Percentiles rank a stretch among this genome's conserved stretches.
Conservation (phyloP, 2,113 vertebrate species). For the Triplophysa dalaica region DNA sequence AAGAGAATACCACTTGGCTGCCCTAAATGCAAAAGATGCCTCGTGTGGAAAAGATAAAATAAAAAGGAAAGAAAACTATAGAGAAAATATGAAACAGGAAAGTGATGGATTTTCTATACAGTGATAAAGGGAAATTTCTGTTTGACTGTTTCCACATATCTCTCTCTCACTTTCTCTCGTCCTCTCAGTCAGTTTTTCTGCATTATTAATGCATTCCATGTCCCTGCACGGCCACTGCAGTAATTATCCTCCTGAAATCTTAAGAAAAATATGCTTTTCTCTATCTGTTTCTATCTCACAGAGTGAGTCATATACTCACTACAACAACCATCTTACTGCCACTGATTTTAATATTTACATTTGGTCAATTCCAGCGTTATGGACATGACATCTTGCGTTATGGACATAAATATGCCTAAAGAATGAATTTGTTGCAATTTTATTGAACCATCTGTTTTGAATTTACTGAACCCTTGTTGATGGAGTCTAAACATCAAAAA, state of each 20-base stretch:
- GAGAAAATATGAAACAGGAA: background rate
- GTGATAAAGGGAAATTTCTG: conserved; percentile 1
- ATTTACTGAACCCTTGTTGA: too few species aligned
- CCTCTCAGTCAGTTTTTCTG: conserved; percentile 21
- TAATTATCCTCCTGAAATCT: conserved; percentile 40
- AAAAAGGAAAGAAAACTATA: background rate
- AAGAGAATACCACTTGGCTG: background rate
- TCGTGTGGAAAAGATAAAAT: background rate
- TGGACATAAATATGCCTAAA: too few species aligned
- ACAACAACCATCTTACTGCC: background rate
- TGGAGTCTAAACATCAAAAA: too few species aligned
- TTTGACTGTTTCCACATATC: background rate
- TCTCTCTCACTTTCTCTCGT: background rate
- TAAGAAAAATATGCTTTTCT: conserved; percentile 33
- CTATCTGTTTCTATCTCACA: conserved; percentile 6
- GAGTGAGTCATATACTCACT: conserved; percentile 17
- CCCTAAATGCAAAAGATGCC: background rate
- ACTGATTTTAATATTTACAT: background rate
- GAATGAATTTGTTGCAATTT: too few species aligned
- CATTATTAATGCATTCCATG: conserved; percentile 36
- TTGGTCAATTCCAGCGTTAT: too few species aligned
- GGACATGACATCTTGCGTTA: too few species aligned
- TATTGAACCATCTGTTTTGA: too few species aligned
- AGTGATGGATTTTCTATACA: background rate
- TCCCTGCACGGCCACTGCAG: conserved; percentile 29